phyloP scores from a whole-genome alignment of 2,797 vertebrate species.

The Sebastes itinus region DNA sequence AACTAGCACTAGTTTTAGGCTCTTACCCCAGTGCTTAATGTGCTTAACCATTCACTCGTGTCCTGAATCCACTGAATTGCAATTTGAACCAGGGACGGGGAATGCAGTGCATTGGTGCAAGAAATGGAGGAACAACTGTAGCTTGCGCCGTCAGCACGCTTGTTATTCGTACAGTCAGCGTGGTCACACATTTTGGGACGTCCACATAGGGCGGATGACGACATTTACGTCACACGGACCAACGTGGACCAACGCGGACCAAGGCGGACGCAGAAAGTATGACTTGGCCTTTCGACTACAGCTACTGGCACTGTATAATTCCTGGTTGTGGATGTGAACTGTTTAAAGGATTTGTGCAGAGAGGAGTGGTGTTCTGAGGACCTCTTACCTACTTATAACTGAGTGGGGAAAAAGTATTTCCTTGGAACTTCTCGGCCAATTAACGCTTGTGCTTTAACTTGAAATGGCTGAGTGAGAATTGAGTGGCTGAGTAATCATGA shows the following conservation, averaged over 20 bases:
- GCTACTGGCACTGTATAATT: background rate
- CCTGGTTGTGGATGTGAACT: background rate
- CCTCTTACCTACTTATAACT: constrained; percentile 35
- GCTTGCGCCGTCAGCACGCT: background rate
- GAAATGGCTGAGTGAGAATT: constrained; percentile 12
- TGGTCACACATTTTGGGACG: background rate
- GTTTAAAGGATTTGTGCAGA: constrained; percentile 1
- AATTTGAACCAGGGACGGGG: background rate
- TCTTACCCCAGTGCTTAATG: too few relatives aligned
- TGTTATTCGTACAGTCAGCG: too few relatives aligned
- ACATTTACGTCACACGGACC: background rate
- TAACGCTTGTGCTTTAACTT: background rate
- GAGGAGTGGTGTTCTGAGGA: background rate
- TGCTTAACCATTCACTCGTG: background rate
- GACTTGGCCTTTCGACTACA: background rate
- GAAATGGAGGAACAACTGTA: background rate
- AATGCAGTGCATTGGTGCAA: background rate
- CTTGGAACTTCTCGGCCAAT: background rate
- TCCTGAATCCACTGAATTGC: background rate
- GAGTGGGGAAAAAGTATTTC: background rate
- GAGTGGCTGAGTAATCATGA: background rate
- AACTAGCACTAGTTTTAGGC: too few relatives aligned
- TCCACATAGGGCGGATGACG: background rate
- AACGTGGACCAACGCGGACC: accelerated
- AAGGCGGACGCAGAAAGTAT: background rate